Evolutionary conservation across 1,140 invertebrate genomes (phyloP), one percentile per base, ranked within the genome.

Genomic region (Copidosoma floridanum): DNA sequence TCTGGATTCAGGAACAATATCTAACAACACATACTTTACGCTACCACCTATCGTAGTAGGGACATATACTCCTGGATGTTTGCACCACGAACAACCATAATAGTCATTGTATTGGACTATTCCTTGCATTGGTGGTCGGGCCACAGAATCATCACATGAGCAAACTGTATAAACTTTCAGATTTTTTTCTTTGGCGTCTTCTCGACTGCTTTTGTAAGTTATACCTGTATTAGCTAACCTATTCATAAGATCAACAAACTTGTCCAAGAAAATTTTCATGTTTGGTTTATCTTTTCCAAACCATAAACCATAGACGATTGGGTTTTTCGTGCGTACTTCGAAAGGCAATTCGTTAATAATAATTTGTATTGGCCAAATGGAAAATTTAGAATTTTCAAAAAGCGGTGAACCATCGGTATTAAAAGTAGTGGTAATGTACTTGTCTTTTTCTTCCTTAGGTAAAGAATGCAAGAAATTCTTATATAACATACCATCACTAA

Each of bases 61-160:
- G 20, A 47, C 7, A 12, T 58, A 66, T 43, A 48, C 16, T 27
- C 61, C 64, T 11, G 60, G 64, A 52, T 66, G 61, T 20, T 63
- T 21, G 27, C 64, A 63, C 60, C 60, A 63, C 18, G 20, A 60
- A 43, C 64, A 65, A n/a, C 64, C 64, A 10, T n/a, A 63, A 46
- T 66, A 60, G 6, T 53, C 64, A 29, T 63, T 63, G 10, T n/a
- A n/a, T n/a, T n/a, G n/a, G n/a, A n/a, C n/a, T n/a, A n/a, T n/a
- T n/a, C n/a, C n/a, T n/a, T n/a, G n/a, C n/a, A n/a, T n/a, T n/a
- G n/a, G n/a, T n/a, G n/a, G n/a, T n/a, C n/a, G n/a, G n/a, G n/a
- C n/a, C 38, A 63, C 37, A 1, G 64, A 58, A 59, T 65, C 56
- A 11, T 57, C 64, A 20, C 56, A 57, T 32, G 59, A 65, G 23